These are phyloP conservation scores for Masticophis lateralis DNA, from an alignment of 2,797 vertebrate genomes.

Conservation along the genomic window DNA sequence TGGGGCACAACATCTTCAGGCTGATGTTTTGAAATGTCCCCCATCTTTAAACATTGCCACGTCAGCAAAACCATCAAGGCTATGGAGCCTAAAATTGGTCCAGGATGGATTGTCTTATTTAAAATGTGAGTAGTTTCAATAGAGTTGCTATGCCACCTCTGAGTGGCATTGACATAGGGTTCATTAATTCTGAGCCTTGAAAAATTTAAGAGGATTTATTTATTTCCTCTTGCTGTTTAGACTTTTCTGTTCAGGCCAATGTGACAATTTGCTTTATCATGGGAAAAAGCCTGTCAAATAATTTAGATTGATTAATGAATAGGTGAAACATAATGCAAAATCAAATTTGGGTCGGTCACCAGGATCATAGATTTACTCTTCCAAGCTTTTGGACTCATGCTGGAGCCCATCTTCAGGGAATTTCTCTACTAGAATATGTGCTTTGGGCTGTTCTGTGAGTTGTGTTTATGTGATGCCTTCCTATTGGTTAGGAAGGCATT, in stretches of 20 bases:
- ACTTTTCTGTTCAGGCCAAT: neutral
- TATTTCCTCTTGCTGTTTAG: neutral
- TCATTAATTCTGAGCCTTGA: conserved; percentile 19
- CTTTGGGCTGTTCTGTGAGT: no score
- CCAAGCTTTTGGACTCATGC: no score
- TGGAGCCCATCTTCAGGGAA: no score
- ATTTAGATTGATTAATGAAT: neutral
- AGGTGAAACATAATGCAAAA: neutral
- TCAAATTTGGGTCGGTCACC: no score
- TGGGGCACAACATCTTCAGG: neutral
- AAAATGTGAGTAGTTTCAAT: conserved; percentile 35
- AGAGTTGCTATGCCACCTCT: conserved; percentile 19
- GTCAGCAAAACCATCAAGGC: conserved; percentile 1
- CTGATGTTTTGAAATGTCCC: conserved; percentile 20
- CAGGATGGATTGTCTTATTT: conserved; percentile 31
- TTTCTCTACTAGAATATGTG: no score
- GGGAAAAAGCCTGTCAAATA: neutral
- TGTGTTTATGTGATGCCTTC: no score
- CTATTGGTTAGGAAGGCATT: no score
- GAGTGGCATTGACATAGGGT: conserved; percentile 4
- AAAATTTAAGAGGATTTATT: neutral
- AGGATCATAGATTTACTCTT: no score
- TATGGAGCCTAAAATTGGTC: neutral
- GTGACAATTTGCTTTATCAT: neutral
- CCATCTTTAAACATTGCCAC: neutral